These are phyloP conservation scores for Coracias cyanogaster DNA, from an alignment of 2,797 vertebrate species.

Conservation along the genomic window DNA sequence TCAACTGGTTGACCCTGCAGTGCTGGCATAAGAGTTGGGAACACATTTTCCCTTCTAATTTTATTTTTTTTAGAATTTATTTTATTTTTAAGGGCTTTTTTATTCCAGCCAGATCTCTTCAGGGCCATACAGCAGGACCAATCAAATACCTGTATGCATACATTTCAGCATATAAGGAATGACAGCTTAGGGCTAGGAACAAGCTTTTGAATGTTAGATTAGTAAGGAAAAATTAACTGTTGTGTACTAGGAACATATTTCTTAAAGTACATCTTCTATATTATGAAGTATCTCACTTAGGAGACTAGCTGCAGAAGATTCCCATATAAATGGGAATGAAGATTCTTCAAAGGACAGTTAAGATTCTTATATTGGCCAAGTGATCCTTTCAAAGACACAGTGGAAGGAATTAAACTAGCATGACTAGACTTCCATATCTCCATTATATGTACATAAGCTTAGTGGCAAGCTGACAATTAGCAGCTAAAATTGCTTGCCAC, in stretches of 20 bases:
- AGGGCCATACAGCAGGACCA: background rate
- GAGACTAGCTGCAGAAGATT: background rate
- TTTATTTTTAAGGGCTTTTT: background rate
- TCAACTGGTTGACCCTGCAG: background rate
- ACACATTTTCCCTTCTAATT: fast-evolving
- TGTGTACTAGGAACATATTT: background rate
- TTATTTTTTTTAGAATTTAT: background rate
- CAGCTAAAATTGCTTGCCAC: background rate
- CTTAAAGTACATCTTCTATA: too few relatives aligned
- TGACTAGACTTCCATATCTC: background rate
- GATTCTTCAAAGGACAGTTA: background rate
- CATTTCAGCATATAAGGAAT: background rate
- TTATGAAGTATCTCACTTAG: background rate
- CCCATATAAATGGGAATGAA: background rate
- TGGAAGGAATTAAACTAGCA: background rate
- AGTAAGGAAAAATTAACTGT: background rate
- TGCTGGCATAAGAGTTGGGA: background rate
- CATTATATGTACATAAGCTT: background rate
- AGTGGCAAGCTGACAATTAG: background rate
- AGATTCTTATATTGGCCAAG: background rate
- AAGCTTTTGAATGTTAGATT: background rate
- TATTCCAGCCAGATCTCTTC: background rate
- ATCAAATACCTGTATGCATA: background rate
- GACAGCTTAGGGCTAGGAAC: background rate
- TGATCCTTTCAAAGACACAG: background rate